Evolutionary conservation across 2,113 vertebrate species (phyloP).

Genomic region (Heptranchias perlo): DNA sequence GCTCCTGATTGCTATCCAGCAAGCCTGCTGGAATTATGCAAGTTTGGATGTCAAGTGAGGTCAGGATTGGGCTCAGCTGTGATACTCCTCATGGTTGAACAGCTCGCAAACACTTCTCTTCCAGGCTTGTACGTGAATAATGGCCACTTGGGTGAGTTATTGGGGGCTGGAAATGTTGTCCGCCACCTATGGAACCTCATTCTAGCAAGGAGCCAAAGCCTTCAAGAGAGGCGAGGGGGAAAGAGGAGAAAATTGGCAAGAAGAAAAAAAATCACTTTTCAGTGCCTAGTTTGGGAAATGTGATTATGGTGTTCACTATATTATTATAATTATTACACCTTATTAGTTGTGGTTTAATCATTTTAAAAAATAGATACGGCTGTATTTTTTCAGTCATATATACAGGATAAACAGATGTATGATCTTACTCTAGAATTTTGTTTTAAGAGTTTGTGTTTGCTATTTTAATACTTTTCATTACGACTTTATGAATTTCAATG

Average conservation of each 20-base stretch:
- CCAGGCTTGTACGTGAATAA: neutral
- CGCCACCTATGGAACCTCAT: neutral
- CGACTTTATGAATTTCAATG: neutral
- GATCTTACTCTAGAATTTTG: neutral
- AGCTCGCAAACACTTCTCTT: neutral
- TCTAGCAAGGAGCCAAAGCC: neutral
- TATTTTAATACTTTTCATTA: neutral
- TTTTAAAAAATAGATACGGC: neutral
- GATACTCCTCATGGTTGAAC: neutral
- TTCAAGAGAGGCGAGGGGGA: neutral
- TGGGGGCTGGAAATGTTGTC: neutral
- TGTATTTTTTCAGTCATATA: neutral
- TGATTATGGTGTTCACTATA: neutral
- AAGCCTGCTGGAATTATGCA: no score
- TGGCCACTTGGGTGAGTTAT: neutral
- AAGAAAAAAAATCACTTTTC: neutral
- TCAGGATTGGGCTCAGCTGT: neutral
- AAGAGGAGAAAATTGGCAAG: neutral
- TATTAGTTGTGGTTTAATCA: neutral
- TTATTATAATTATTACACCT: no score
- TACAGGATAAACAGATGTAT: neutral
- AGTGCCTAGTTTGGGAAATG: neutral
- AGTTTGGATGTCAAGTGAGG: neutral
- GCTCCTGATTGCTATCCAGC: neutral
- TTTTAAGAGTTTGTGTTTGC: neutral